Percentiles rank a stretch among this genome's conserved stretches.
These are phyloP conservation scores for Pimpla rufipes DNA, from an alignment of 2,888 invertebrate species.

Conservation along the genomic window DNA sequence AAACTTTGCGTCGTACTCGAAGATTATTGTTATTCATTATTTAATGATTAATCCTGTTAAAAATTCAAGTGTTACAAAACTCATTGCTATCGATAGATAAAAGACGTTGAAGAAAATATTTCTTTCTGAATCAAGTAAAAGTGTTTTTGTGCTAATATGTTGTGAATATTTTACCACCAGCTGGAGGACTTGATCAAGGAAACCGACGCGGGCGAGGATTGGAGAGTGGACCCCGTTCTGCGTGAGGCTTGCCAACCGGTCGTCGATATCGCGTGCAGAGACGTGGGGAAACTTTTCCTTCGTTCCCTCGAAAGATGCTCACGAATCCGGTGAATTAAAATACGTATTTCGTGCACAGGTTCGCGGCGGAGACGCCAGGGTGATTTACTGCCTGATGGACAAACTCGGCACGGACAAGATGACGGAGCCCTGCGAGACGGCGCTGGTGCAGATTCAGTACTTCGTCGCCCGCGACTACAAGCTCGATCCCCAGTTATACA, in stretches of 20 bases:
- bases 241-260: conserved; percentile 95
- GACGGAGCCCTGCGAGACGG: conserved; percentile 95
- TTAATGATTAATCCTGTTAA: too few species aligned
- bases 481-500: conserved; percentile 95
- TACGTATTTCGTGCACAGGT: conserved; percentile 83
- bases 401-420: conserved; percentile 94
- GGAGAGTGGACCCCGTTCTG: conserved; percentile 97
- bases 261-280: conserved; percentile 92
- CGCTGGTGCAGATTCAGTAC: conserved; percentile 97
- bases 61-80: too few species aligned
- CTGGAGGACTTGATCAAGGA: conserved; percentile 93
- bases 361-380: conserved; percentile 91
- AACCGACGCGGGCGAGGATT: conserved; percentile 97
- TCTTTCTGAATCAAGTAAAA: not conserved
- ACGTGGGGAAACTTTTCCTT: conserved; percentile 81
- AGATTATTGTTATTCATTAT: too few species aligned
- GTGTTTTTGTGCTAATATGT: too few species aligned
- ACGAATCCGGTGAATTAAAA: too few species aligned
- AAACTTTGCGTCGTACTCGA: too few species aligned
- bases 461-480: conserved; percentile 98
- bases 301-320: not conserved
- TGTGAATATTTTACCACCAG: conserved; percentile 86
- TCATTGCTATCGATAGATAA: too few species aligned
- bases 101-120: too few species aligned
- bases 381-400: conserved; percentile 98